Evolutionary conservation across 2,797 vertebrate species (phyloP).

Genomic region (Halcyon smyrnensis): DNA sequence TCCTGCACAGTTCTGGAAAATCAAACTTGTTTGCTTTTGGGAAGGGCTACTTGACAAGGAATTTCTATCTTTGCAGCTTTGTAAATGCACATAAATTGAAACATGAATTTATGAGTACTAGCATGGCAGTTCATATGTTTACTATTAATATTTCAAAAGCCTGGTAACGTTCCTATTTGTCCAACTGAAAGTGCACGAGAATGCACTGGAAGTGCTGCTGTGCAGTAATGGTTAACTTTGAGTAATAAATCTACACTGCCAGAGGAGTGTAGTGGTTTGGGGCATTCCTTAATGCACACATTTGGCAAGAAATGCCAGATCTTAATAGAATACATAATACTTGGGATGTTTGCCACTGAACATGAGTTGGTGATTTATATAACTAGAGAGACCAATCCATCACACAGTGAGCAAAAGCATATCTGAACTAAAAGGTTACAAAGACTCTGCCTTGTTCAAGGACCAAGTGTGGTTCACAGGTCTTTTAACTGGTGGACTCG

Average conservation of each 20-base stretch:
- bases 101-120: background rate
- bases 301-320: background rate
- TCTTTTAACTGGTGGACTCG: background rate
- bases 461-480: background rate
- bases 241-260: constrained; percentile 13
- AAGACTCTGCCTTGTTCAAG: background rate
- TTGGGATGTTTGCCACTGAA: constrained; percentile 1
- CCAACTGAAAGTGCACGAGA: background rate
- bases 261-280: background rate
- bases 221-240: background rate
- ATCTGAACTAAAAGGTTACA: background rate
- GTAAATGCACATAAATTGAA: background rate
- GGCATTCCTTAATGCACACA: background rate
- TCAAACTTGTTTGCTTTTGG: background rate
- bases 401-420: background rate
- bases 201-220: background rate
- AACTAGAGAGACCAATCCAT: background rate
- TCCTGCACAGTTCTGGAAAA: background rate
- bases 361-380: background rate
- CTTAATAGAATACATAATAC: background rate
- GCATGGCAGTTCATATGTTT: constrained; percentile 2
- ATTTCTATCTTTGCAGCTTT: background rate
- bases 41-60: background rate
- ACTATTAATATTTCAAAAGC: constrained; percentile 47
- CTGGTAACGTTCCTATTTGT: background rate